Percentiles rank a stretch among this genome's conserved stretches.
Conservation (phyloP, 2,797 vertebrate species). For the Myripristis jacobus region DNA sequence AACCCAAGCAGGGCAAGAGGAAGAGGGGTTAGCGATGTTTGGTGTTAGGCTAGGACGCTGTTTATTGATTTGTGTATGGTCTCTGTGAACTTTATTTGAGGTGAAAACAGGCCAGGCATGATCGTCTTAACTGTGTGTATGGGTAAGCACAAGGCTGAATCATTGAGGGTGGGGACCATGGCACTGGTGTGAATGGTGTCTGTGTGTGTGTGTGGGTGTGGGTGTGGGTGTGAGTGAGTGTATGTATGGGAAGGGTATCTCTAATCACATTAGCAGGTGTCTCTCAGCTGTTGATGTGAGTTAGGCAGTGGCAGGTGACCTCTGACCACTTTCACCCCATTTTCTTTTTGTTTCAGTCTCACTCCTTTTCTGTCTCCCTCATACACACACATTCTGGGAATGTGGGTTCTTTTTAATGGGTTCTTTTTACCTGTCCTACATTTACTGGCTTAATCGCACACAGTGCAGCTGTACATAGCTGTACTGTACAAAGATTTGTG, state of each 20-base stretch:
- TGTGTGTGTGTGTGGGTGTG: conserved; percentile 33
- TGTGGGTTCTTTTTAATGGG: too few relatives aligned
- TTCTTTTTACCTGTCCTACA: conserved; percentile 62
- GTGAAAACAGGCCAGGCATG: conserved; percentile 78
- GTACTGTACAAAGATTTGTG: conserved; percentile 62
- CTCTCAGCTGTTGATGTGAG: conserved; percentile 67
- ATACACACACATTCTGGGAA: background rate
- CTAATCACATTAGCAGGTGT: conserved; percentile 72
- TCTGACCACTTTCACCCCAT: conserved; percentile 45
- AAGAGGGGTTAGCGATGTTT: conserved; percentile 66
- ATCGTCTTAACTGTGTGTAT: conserved; percentile 66
- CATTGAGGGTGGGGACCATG: conserved; percentile 27
- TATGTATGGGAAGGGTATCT: conserved; percentile 36
- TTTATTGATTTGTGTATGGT: conserved; percentile 75
- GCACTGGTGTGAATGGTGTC: conserved; percentile 10
- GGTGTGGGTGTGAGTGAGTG: conserved; percentile 17
- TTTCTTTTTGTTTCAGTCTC: conserved; percentile 13
- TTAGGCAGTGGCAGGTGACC: conserved; percentile 44
- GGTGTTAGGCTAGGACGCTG: conserved; percentile 67
- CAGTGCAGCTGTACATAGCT: conserved; percentile 58
- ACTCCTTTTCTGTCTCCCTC: background rate
- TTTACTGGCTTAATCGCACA: conserved; percentile 56
- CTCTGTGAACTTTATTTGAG: conserved; percentile 79
- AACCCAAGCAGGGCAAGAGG: conserved; percentile 67
- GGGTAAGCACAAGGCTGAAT: conserved; percentile 72